phyloP scores from a whole-genome alignment of 2,113 vertebrate species.

The Nesoenas mayeri region DNA sequence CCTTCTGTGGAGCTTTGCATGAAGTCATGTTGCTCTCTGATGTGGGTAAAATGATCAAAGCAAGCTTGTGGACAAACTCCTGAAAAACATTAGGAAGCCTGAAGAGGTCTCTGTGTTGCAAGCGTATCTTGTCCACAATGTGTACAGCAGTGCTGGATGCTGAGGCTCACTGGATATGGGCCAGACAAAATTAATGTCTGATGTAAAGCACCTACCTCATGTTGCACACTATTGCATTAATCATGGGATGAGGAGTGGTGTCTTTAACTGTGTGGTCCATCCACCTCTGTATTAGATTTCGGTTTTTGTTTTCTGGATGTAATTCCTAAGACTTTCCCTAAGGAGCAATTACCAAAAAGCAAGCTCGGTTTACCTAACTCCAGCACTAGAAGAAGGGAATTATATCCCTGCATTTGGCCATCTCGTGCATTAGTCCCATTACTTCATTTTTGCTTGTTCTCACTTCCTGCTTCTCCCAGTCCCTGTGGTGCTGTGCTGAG shows the following conservation, averaged over 20 bases:
- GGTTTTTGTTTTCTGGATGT: not conserved
- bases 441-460: not conserved
- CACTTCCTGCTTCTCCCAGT: not conserved
- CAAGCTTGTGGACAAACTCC: not conserved
- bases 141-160: not conserved
- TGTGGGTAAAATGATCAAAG: not conserved
- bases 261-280: not conserved
- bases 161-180: not conserved
- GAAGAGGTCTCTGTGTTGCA: not conserved
- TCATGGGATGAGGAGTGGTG: not conserved
- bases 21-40: not conserved
- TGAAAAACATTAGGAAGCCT: not conserved
- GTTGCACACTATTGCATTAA: not conserved
- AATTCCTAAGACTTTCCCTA: not conserved
- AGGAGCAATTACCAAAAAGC: not conserved
- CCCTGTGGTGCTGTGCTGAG: not conserved
- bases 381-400: not conserved
- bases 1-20: not conserved
- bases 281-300: not conserved
- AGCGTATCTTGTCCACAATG: not conserved
- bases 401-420: not conserved
- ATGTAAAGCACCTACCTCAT: not conserved
- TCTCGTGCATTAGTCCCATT: constrained; percentile 41
- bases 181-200: not conserved
- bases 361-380: not conserved